Conservation (phyloP, 2,113 vertebrate genomes). For the Scortum barcoo region DNA sequence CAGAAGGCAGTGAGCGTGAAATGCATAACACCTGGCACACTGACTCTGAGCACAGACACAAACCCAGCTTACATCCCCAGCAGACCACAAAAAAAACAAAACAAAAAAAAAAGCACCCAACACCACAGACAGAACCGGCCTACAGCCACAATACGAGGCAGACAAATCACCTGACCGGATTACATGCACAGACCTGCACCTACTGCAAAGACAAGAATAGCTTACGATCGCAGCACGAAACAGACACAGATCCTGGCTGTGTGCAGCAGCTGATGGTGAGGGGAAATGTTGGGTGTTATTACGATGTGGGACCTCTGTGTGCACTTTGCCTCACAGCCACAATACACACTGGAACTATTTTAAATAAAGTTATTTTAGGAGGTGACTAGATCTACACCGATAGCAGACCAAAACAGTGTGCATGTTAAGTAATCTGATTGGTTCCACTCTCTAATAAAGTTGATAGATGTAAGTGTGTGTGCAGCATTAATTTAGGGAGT, state of each 20-base stretch:
- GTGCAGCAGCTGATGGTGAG: neutral
- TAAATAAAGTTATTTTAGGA: neutral
- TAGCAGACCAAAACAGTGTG: neutral
- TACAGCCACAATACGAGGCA: slow-evolving; percentile 28
- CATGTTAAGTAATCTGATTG: neutral
- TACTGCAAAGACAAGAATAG: slow-evolving; percentile 9
- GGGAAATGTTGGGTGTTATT: neutral
- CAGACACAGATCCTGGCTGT: slow-evolving; percentile 14
- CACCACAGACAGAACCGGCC: slow-evolving; percentile 22
- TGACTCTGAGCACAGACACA: slow-evolving; percentile 44
- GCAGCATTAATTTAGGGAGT: neutral
- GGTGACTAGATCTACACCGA: neutral
- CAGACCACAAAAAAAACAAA: neutral
- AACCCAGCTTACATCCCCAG: slow-evolving; percentile 36
- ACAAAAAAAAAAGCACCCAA: slow-evolving; percentile 13
- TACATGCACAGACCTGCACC: slow-evolving; percentile 7
- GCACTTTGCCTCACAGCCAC: neutral
- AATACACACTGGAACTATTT: slow-evolving; percentile 2
- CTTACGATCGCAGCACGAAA: neutral
- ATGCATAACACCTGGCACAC: slow-evolving; percentile 70
- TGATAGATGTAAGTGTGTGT: neutral
- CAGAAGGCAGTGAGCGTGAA: slow-evolving; percentile 63
- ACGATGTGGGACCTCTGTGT: neutral
- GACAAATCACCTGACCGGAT: slow-evolving; percentile 30
- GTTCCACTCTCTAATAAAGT: neutral